Conservation (phyloP, 2,888 invertebrate species). For the Rotaria magnacalcarata region DNA sequence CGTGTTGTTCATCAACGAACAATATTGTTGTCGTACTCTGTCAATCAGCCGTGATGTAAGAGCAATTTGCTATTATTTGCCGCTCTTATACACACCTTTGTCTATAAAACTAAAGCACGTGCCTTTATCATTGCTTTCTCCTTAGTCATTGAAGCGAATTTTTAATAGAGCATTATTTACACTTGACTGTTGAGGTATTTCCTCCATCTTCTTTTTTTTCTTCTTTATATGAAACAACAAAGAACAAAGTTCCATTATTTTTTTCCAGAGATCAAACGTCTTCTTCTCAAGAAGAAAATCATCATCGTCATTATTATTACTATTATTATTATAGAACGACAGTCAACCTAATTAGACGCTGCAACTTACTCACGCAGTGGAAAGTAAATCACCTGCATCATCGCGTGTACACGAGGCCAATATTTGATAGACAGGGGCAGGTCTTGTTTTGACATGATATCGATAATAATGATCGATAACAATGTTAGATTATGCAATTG, state of each 20-base stretch:
- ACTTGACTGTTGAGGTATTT: constrained; percentile 20
- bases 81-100: background rate
- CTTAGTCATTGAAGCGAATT: background rate
- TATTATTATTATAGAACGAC: background rate
- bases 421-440: background rate
- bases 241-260: background rate
- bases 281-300: constrained; percentile 17
- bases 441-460: background rate
- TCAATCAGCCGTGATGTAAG: constrained; percentile 22
- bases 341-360: background rate
- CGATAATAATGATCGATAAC: constrained; percentile 21
- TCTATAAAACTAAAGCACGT: background rate
- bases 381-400: constrained; percentile 13
- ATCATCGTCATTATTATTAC: background rate
- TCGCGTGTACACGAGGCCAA: background rate
- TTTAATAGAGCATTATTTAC: constrained; percentile 9
- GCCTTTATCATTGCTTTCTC: background rate
- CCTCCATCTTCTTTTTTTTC: background rate
- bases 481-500: constrained; percentile 23
- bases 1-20: constrained; percentile 8
- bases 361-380: background rate
- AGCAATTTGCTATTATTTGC: constrained; percentile 14
- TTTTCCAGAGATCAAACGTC: background rate
- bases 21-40: constrained; percentile 19
- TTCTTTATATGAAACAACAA: background rate